phyloP scores from a whole-genome alignment of 2,113 vertebrate genomes.

The Lasiurus cinereus region DNA sequence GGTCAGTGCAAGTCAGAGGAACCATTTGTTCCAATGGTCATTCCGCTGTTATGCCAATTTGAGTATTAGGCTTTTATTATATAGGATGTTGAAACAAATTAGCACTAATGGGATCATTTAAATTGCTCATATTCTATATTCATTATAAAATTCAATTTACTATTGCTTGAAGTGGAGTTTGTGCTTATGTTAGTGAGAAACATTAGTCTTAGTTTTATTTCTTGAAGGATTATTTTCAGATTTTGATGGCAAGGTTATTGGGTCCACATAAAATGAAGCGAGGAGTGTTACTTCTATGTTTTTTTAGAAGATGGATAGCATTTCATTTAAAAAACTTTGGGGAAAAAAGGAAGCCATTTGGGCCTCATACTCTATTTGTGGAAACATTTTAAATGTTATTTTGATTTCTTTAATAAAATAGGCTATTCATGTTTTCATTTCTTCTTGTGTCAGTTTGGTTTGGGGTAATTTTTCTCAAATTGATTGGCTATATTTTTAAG shows the following conservation, averaged over 20 bases:
- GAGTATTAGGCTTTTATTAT: no score
- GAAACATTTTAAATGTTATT: background rate
- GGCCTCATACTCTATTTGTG: background rate
- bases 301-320: background rate
- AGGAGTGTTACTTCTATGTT: background rate
- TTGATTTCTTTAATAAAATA: constrained; percentile 34
- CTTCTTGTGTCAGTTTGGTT: background rate
- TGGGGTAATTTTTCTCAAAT: background rate
- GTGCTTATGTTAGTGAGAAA: background rate
- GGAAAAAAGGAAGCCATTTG: background rate
- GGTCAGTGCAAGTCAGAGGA: no score
- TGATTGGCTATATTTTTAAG: constrained; percentile 45
- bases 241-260: constrained; percentile 21
- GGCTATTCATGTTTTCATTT: background rate
- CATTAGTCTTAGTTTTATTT: background rate
- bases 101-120: background rate
- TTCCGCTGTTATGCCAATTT: no score
- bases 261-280: background rate
- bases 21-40: no score
- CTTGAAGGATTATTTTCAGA: background rate
- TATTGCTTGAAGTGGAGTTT: background rate
- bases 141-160: background rate
- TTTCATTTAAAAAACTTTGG: constrained; percentile 7
- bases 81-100: background rate
- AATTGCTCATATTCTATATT: background rate